Conservation (phyloP, 2,797 vertebrate genomes). For the Phoeniculus purpureus region DNA sequence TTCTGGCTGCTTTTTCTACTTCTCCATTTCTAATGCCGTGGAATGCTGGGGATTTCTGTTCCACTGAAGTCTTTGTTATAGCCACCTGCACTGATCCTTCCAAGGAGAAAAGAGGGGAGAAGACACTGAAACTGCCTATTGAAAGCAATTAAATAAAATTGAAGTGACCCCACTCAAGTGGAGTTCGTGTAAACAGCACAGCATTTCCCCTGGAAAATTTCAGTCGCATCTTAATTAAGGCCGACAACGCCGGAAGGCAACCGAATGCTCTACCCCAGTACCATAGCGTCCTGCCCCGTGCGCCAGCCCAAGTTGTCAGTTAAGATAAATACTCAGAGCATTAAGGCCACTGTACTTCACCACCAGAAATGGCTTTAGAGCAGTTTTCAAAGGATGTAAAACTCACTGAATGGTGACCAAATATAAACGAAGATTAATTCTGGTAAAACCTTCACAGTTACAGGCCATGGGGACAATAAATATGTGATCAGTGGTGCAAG, state of each 20-base stretch:
- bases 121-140: not conserved
- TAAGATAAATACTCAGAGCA: constrained; percentile 69
- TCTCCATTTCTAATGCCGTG: not conserved
- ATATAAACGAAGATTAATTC: constrained; percentile 75
- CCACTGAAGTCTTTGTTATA: not conserved
- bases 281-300: not conserved
- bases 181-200: not conserved
- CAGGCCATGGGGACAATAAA: constrained; percentile 32
- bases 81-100: not conserved
- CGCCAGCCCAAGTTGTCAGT: constrained; percentile 68
- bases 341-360: constrained; percentile 66
- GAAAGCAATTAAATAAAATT: not conserved
- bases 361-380: constrained; percentile 47
- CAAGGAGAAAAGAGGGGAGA: not conserved
- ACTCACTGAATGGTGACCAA: constrained; percentile 74
- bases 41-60: not conserved
- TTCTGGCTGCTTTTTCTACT: not conserved
- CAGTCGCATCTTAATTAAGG: constrained; percentile 47
- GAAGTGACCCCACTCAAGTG: not conserved
- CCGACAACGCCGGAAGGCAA: constrained; percentile 30
- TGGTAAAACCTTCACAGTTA: constrained; percentile 35
- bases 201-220: constrained; percentile 11
- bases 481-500: constrained; percentile 82
- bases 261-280: not conserved
- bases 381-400: constrained; percentile 63